Conservation (phyloP, 2,797 vertebrate species). For the Mus caroli region DNA sequence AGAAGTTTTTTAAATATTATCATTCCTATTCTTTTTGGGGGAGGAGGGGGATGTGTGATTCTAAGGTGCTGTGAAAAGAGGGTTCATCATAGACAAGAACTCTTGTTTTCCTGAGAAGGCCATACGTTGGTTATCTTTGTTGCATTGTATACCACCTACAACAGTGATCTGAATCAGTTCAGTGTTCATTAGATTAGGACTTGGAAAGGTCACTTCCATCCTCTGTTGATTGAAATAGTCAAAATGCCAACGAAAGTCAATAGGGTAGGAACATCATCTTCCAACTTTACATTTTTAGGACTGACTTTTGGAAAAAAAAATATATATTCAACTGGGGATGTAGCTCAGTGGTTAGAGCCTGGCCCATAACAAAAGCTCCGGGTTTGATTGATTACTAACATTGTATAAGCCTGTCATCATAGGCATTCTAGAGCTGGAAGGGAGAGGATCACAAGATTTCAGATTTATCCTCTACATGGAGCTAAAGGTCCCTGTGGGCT, state of each 20-base stretch:
- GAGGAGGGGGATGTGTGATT: background rate
- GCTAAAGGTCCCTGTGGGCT: background rate
- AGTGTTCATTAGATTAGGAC: slow-evolving; percentile 48
- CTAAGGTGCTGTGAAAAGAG: slow-evolving; percentile 14
- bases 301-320: slow-evolving; percentile 31
- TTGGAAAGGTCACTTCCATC: slow-evolving; percentile 34
- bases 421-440: background rate
- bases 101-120: slow-evolving; percentile 34
- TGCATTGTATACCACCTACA: background rate
- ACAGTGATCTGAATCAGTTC: slow-evolving; percentile 39
- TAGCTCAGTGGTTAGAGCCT: background rate
- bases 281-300: background rate
- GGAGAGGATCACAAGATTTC: background rate
- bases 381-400: background rate
- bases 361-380: background rate
- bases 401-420: too few species aligned
- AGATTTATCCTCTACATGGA: background rate
- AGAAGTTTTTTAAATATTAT: background rate
- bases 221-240: background rate
- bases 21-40: background rate
- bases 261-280: background rate
- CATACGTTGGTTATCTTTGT: background rate
- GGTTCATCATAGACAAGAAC: background rate
- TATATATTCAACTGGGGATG: background rate
- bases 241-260: background rate